A percentile compares a stretch with the other conserved stretches of the same genome.
These are phyloP conservation scores for Glaucopsyche alexis DNA, from an alignment of 2,888 invertebrate species.

Conservation along the genomic window DNA sequence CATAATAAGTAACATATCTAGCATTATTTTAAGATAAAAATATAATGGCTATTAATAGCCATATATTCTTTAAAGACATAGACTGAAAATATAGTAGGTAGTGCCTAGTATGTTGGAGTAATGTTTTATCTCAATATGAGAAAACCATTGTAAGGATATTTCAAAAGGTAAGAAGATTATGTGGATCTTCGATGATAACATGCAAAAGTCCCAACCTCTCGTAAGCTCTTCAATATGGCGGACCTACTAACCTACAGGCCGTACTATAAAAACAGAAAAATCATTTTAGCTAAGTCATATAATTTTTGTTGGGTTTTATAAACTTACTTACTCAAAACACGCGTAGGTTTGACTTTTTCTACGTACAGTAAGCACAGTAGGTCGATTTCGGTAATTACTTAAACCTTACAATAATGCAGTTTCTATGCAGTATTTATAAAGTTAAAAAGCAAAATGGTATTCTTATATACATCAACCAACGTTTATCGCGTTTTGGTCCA, in stretches of 20 bases:
- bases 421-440: too few species aligned
- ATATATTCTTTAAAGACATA: not conserved
- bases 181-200: not conserved
- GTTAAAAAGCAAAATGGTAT: too few species aligned
- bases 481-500: too few species aligned
- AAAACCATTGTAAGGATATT: conserved; percentile 13
- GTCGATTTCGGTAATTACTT: too few species aligned
- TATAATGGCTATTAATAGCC: not conserved
- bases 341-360: too few species aligned
- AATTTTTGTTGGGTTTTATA: not conserved
- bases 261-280: conserved; percentile 8
- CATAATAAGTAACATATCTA: not conserved
- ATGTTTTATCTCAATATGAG: not conserved
- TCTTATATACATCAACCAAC: too few species aligned
- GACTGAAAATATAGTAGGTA: not conserved
- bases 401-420: too few species aligned
- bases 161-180: conserved; percentile 17
- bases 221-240: conserved; percentile 12
- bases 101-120: not conserved
- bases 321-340: not conserved
- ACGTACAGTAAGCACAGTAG: too few species aligned
- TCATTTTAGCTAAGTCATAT: not conserved
- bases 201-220: not conserved
- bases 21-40: not conserved
- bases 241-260: conserved; percentile 10